Percentiles rank a stretch among this genome's conserved stretches.
phyloP scores from a whole-genome alignment of 1,140 invertebrate species.

The Hypsibius dujardini region DNA sequence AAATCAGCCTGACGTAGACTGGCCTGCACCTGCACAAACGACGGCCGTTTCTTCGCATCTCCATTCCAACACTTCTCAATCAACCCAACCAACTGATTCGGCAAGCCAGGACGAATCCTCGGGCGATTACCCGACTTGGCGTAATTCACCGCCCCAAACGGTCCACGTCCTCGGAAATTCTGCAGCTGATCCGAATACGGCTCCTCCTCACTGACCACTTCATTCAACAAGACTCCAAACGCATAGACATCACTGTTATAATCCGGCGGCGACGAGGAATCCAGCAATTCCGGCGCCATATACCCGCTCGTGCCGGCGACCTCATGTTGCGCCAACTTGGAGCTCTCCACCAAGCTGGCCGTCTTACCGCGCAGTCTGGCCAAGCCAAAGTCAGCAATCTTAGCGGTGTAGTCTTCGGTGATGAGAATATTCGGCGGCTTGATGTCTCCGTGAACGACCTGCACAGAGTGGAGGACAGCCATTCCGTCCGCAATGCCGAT shows the following conservation, averaged over 20 bases:
- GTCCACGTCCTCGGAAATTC: constrained; percentile 19
- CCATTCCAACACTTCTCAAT: constrained; percentile 16
- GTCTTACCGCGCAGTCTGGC: constrained; percentile 20
- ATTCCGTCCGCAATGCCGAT: constrained; percentile 59
- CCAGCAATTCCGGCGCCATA: constrained; percentile 21
- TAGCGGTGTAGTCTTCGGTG: constrained; percentile 42
- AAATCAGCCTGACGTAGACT: neutral
- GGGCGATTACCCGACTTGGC: constrained; percentile 20
- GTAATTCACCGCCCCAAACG: constrained; percentile 20
- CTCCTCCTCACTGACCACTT: constrained; percentile 20
- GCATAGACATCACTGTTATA: constrained; percentile 19
- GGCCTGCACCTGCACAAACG: constrained; percentile 8
- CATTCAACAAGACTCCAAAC: constrained; percentile 22
- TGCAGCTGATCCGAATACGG: constrained; percentile 18
- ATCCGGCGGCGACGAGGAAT: constrained; percentile 6
- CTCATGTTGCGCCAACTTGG: neutral
- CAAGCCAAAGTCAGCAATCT: constrained; percentile 20
- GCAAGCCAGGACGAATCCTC: neutral
- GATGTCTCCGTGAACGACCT: constrained; percentile 92
- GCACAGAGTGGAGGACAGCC: constrained; percentile 84
- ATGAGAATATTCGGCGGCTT: constrained; percentile 94
- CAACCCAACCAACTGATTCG: neutral
- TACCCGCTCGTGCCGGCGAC: constrained; percentile 17
- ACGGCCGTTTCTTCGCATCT: constrained; percentile 17
- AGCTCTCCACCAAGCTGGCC: neutral